A percentile compares a stretch with the other conserved stretches of the same genome.
Conservation (phyloP, 2,113 vertebrate species). For the Variabilichromis moorii region DNA sequence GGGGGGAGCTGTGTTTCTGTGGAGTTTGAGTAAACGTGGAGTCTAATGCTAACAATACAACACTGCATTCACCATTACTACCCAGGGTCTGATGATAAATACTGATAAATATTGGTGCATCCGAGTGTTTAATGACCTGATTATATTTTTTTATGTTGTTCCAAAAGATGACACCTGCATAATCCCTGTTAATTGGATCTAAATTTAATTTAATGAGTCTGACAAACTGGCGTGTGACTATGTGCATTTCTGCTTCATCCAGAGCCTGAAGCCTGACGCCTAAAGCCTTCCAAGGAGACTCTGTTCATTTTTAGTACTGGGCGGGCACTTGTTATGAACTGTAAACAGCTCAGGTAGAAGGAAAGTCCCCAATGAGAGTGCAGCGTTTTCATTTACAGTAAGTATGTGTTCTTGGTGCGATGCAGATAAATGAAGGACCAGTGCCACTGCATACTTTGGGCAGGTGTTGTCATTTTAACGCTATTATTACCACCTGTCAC, state of each 20-base stretch:
- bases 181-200: background rate
- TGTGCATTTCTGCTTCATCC: background rate
- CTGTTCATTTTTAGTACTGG: background rate
- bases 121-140: background rate
- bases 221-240: background rate
- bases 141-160: background rate
- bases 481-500: background rate
- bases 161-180: background rate
- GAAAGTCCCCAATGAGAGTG: background rate
- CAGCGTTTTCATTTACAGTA: background rate
- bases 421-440: background rate
- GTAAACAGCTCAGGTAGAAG: background rate
- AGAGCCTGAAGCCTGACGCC: background rate
- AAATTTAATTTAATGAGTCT: background rate
- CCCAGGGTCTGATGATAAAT: background rate
- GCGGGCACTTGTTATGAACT: background rate
- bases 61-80: background rate
- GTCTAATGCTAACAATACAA: background rate
- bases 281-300: background rate
- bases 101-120: background rate
- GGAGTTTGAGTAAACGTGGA: background rate
- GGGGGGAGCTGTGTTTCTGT: background rate
- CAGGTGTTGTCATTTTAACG: conserved; percentile 21
- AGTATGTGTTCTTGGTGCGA: background rate
- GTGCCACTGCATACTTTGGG: conserved; percentile 1